Conservation (phyloP, 2,113 vertebrate genomes). For the Stomatorhinus ivindoensis region DNA sequence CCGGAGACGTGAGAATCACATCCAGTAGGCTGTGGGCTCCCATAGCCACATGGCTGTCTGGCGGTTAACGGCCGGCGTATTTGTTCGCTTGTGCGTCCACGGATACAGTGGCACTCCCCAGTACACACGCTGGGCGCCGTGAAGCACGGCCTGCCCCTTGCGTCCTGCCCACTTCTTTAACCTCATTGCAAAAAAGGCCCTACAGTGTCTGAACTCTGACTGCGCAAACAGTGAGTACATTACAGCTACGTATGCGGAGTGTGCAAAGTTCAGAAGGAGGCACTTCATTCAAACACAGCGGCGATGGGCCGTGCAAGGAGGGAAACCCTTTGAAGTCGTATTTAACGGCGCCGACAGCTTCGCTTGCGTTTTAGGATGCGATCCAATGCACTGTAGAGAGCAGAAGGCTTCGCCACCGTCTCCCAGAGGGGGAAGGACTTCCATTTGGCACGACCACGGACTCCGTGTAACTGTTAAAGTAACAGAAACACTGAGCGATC, state of each 20-base stretch:
- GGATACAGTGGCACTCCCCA: neutral
- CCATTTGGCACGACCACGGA: slow-evolving; percentile 33
- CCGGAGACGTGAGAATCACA: slow-evolving; percentile 15
- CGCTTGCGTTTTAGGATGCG: slow-evolving; percentile 47
- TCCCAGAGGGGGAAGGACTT: slow-evolving; percentile 14
- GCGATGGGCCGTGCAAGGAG: neutral
- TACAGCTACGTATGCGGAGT: slow-evolving; percentile 43
- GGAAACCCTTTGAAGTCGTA: slow-evolving; percentile 11
- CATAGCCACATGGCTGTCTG: neutral
- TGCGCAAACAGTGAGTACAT: slow-evolving; percentile 27
- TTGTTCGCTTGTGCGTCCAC: neutral
- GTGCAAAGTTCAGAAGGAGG: slow-evolving; percentile 30
- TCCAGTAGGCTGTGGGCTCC: neutral
- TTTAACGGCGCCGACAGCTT: slow-evolving; percentile 6
- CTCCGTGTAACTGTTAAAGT: slow-evolving; percentile 52
- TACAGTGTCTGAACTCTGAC: slow-evolving; percentile 11
- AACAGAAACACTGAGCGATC: slow-evolving; percentile 28
- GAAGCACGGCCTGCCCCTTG: neutral
- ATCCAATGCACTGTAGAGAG: slow-evolving; percentile 35
- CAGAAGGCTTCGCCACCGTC: slow-evolving; percentile 43
- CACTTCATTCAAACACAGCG: neutral
- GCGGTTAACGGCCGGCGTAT: neutral
- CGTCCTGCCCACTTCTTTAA: neutral
- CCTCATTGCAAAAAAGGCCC: neutral
- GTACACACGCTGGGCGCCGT: neutral